These are phyloP conservation scores for Drosophila stalkeri DNA, from an alignment of 2,888 invertebrate species.

Conservation along the genomic window DNA sequence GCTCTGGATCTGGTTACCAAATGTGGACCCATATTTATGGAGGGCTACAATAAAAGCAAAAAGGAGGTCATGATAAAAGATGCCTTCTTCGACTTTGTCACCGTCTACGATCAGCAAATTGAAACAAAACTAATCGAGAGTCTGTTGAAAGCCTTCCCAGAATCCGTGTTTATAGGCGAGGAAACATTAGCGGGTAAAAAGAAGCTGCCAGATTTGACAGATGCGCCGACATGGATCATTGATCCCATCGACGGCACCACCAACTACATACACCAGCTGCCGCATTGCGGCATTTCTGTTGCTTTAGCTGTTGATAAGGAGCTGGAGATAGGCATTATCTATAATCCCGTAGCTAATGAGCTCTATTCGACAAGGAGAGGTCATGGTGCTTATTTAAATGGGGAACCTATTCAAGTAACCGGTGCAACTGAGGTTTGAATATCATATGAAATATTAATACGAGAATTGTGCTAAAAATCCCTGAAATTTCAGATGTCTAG, in stretches of 20 bases:
- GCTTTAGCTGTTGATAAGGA: conserved; percentile 87
- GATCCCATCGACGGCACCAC: conserved; percentile 96
- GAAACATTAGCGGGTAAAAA: conserved; percentile 86
- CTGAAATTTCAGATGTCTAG: conserved; percentile 70
- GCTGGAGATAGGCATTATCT: conserved; percentile 89
- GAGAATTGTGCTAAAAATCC: background rate
- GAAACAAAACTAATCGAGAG: conserved; percentile 89
- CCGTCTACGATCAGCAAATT: conserved; percentile 90
- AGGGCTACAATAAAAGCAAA: conserved; percentile 79
- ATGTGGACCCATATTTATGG: conserved; percentile 77
- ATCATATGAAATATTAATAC: conserved; percentile 14
- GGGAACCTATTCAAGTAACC: conserved; percentile 86
- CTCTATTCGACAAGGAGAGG: conserved; percentile 90
- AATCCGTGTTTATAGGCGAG: conserved; percentile 92
- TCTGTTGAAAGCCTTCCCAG: conserved; percentile 87
- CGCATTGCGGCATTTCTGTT: conserved; percentile 89
- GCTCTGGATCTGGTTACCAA: conserved; percentile 75
- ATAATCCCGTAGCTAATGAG: conserved; percentile 90
- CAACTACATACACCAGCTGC: conserved; percentile 91
- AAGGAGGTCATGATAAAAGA: conserved; percentile 85
- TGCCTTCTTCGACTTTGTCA: conserved; percentile 90
- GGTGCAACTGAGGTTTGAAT: conserved; percentile 71
- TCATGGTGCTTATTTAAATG: conserved; percentile 91
- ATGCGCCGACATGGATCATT: conserved; percentile 93
- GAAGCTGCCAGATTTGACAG: conserved; percentile 86